These are phyloP conservation scores for Chrysemys picta DNA, from an alignment of 2,113 vertebrate genomes.

Conservation along the genomic window DNA sequence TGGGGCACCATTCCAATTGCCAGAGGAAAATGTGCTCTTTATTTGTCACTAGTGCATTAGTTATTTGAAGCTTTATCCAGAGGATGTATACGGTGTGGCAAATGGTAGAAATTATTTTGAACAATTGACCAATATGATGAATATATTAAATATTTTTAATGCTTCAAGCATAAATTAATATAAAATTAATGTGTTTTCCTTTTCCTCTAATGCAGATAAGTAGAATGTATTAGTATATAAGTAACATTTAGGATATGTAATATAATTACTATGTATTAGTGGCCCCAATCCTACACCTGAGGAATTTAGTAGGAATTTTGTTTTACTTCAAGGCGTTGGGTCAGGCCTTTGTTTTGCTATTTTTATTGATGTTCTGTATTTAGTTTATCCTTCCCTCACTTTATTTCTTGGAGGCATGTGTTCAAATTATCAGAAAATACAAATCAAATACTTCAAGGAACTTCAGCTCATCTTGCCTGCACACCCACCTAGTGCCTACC, in stretches of 20 bases:
- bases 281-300: background rate
- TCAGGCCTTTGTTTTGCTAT: background rate
- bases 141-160: background rate
- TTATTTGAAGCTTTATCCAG: too few relatives aligned
- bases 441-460: background rate
- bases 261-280: conserved; percentile 36
- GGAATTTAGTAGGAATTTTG: conserved; percentile 18
- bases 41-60: too few relatives aligned
- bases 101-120: conserved; percentile 23
- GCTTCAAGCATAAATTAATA: background rate
- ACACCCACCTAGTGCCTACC: background rate
- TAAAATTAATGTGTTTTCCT: background rate
- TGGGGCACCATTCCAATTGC: too few relatives aligned
- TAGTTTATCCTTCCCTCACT: background rate
- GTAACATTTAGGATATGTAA: conserved; percentile 29
- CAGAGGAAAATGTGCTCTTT: too few relatives aligned
- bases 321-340: background rate
- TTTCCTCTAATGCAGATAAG: background rate
- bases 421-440: conserved; percentile 1
- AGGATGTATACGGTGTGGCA: background rate
- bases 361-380: background rate
- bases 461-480: background rate
- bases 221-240: background rate
- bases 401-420: background rate
- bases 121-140: background rate